These are phyloP conservation scores for Vimba vimba DNA, from an alignment of 2,113 vertebrate genomes.

Conservation along the genomic window DNA sequence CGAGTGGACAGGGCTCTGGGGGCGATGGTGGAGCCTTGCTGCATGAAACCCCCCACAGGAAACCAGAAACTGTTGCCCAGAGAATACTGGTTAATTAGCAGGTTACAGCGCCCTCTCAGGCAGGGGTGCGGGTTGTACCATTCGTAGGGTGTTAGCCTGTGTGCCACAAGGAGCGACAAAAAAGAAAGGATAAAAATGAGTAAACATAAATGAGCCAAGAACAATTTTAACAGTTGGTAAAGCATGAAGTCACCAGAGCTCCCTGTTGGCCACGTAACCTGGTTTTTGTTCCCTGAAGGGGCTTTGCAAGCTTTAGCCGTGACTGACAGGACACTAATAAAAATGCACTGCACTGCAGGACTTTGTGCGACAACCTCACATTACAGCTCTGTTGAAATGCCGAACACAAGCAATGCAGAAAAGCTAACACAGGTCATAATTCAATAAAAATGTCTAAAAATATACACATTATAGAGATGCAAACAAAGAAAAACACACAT, in stretches of 20 bases:
- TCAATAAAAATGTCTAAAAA: constrained; percentile 19
- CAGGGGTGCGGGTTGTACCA: constrained; percentile 98
- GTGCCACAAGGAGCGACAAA: constrained; percentile 17
- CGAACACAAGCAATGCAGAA: constrained; percentile 21
- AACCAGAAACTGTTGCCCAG: constrained; percentile 98
- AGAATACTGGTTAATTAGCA: constrained; percentile 97
- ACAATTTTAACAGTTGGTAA: constrained; percentile 56
- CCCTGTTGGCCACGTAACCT: constrained; percentile 59
- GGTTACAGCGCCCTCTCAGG: constrained; percentile 89
- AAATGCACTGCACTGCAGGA: constrained; percentile 28
- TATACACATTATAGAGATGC: constrained; percentile 6
- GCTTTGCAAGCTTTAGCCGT: constrained; percentile 23
- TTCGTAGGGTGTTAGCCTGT: constrained; percentile 92
- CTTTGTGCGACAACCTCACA: constrained; percentile 13
- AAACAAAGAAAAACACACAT: background rate
- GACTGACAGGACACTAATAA: constrained; percentile 47
- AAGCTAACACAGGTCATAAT: background rate
- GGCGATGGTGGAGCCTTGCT: constrained; percentile 96
- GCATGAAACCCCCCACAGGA: constrained; percentile 97
- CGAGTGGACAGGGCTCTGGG: constrained; percentile 94
- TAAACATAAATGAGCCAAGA: constrained; percentile 55
- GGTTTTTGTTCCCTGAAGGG: constrained; percentile 57
- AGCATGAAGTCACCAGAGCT: constrained; percentile 68
- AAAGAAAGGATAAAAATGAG: constrained; percentile 46
- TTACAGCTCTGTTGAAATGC: constrained; percentile 19